These are phyloP conservation scores for Acanthurus tractus DNA, from an alignment of 2,797 vertebrate species.

Conservation along the genomic window DNA sequence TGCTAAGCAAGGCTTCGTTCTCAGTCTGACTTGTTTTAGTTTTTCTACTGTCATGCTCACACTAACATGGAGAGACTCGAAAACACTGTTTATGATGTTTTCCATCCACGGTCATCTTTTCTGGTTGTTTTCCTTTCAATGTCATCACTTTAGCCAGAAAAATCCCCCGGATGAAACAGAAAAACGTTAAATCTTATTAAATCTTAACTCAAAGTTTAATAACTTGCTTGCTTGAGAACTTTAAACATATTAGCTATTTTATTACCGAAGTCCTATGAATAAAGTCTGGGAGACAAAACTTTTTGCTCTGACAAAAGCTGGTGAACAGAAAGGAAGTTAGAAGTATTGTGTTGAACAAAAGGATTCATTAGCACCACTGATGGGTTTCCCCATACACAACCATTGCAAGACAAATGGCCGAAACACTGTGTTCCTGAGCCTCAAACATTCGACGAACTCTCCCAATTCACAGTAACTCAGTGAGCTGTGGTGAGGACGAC, in stretches of 20 bases:
- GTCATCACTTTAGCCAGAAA: neutral
- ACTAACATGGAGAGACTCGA: slow-evolving; percentile 12
- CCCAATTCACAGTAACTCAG: no score
- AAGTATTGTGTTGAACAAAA: neutral
- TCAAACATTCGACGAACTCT: no score
- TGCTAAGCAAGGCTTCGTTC: slow-evolving; percentile 8
- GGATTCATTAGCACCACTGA: neutral
- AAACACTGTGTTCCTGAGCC: no score
- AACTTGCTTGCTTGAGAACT: neutral
- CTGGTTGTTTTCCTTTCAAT: neutral
- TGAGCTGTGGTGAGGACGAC: no score
- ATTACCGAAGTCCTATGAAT: neutral
- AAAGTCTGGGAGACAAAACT: neutral
- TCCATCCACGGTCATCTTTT: neutral
- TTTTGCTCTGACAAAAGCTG: no score
- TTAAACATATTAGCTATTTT: neutral
- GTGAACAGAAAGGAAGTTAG: no score
- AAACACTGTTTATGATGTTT: slow-evolving; percentile 15
- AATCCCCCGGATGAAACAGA: neutral
- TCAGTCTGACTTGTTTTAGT: neutral
- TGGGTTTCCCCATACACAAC: no score
- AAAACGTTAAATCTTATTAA: neutral
- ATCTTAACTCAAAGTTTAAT: neutral
- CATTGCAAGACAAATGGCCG: no score
- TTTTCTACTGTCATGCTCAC: slow-evolving; percentile 13